A percentile compares a stretch with the other conserved stretches of the same genome.
Evolutionary conservation across 2,888 invertebrate genomes (phyloP).

Genomic region (Venustoraphidia nigricollis): DNA sequence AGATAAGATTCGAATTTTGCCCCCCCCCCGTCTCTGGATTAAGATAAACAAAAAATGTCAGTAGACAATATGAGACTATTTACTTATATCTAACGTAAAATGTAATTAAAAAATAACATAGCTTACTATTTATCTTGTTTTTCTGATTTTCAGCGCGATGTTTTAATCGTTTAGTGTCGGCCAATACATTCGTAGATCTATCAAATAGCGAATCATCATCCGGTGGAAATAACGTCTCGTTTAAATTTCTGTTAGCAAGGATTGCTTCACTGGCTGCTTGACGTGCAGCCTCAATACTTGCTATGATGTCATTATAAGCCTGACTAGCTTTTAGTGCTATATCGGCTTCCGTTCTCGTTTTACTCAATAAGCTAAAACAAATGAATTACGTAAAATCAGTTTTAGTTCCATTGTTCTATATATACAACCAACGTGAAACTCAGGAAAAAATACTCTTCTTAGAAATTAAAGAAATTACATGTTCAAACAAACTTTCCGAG

Average conservation of each 20-base stretch:
- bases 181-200: conserved; percentile 33
- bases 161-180: conserved; percentile 37
- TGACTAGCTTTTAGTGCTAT: conserved; percentile 44
- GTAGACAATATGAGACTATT: too few species aligned
- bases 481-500: too few species aligned
- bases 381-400: too few species aligned
- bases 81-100: too few species aligned
- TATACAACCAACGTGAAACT: too few species aligned
- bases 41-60: too few species aligned
- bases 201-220: conserved; percentile 33
- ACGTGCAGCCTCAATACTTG: conserved; percentile 49
- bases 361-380: conserved; percentile 39
- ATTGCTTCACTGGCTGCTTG: conserved; percentile 43
- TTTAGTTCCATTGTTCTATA: too few species aligned
- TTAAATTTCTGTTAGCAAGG: neutral
- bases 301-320: conserved; percentile 57
- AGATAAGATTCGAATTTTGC: too few species aligned
- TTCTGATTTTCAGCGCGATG: conserved; percentile 35
- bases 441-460: too few species aligned
- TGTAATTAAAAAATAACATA: neutral
- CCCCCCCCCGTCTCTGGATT: too few species aligned
- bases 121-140: conserved; percentile 29
- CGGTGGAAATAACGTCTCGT: conserved; percentile 19
- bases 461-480: too few species aligned
- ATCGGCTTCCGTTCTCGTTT: conserved; percentile 42